Conservation (phyloP, 2,888 invertebrate genomes). For the Drosophila greeni region DNA sequence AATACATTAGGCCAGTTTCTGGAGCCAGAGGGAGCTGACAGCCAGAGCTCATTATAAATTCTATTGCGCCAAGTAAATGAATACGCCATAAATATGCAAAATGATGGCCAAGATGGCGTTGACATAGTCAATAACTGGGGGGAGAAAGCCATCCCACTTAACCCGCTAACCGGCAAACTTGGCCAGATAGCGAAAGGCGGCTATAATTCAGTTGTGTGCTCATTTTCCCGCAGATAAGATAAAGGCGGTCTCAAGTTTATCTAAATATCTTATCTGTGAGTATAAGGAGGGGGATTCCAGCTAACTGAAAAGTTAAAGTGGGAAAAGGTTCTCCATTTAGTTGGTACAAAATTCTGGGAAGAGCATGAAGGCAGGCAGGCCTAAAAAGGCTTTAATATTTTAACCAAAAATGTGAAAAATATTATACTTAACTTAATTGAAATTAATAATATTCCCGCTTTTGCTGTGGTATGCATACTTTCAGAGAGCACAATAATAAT, state of each 20-base stretch:
- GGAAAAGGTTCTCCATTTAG: neutral
- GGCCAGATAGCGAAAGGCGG: constrained; percentile 12
- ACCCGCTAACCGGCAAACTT: constrained; percentile 5
- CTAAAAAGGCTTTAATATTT: neutral
- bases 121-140: constrained; percentile 26
- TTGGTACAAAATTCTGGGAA: constrained; percentile 1
- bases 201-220: constrained; percentile 3
- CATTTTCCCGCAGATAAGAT: constrained; percentile 30
- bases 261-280: constrained; percentile 19
- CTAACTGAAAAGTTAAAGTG: constrained; percentile 2
- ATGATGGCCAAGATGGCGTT: constrained; percentile 27
- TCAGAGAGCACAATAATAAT: neutral
- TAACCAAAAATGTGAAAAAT: neutral
- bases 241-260: constrained; percentile 10
- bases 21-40: constrained; percentile 5
- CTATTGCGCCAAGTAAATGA: constrained; percentile 41
- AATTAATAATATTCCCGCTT: neutral
- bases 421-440: neutral
- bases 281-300: neutral
- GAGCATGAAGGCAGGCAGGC: no score
- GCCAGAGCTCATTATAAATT: constrained; percentile 46
- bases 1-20: constrained; percentile 49
- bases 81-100: constrained; percentile 36
- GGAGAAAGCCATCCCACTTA: constrained; percentile 3
- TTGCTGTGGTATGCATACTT: neutral